These are phyloP conservation scores for Bombyx mori DNA, from an alignment of 1,140 invertebrate species.

Conservation along the genomic window ASM3026992v2 NC_085122.1:13456501-13457000, in stretches of 20 bases:
- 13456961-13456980: too few species aligned
- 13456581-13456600: slow-evolving; percentile 3
- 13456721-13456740: slow-evolving; percentile 47
- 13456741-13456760: slow-evolving; percentile 57
- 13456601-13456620: slow-evolving; percentile 53
- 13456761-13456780: slow-evolving; percentile 54
- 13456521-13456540: too few species aligned
- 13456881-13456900: too few species aligned
- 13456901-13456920: too few species aligned
- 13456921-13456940: too few species aligned
- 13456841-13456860: too few species aligned
- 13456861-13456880: too few species aligned
- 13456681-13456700: slow-evolving; percentile 13
- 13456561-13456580: neutral
- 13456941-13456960: too few species aligned
- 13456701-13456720: slow-evolving; percentile 19
- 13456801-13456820: slow-evolving; percentile 11
- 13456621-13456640: slow-evolving; percentile 57
- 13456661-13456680: slow-evolving; percentile 13
- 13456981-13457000: too few species aligned
- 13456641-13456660: slow-evolving; percentile 32
- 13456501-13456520: too few species aligned
- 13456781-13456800: slow-evolving; percentile 50
- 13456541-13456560: neutral
- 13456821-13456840: too few species aligned